A percentile compares a stretch with the other conserved stretches of the same genome.
phyloP scores from a whole-genome alignment of 2,888 invertebrate genomes.

The Metopia argyrocephala region DNA sequence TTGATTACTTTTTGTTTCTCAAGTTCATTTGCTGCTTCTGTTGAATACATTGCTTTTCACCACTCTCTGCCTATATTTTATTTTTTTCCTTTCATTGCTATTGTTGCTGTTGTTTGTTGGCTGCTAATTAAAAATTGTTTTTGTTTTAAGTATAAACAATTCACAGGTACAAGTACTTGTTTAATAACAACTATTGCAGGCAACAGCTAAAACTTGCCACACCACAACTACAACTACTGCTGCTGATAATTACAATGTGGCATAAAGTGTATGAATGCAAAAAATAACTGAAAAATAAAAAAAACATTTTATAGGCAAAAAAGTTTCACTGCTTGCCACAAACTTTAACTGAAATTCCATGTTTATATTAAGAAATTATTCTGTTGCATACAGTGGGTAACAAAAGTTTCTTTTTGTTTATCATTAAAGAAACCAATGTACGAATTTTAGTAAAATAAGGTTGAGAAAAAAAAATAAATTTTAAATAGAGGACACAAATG shows the following conservation, averaged over 20 bases:
- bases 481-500: too few species aligned
- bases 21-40: conserved; percentile 38
- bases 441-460: background rate
- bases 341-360: conserved; percentile 24
- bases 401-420: background rate
- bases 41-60: background rate
- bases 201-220: background rate
- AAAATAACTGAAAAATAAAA: too few species aligned
- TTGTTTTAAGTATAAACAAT: conserved; percentile 40
- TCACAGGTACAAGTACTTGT: conserved; percentile 34
- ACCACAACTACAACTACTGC: background rate
- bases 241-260: background rate
- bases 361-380: too few species aligned
- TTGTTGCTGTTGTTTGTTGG: conserved; percentile 23
- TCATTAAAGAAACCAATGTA: background rate
- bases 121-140: conserved; percentile 52
- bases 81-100: background rate
- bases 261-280: background rate
- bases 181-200: conserved; percentile 7
- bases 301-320: background rate
- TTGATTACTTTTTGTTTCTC: conserved; percentile 33
- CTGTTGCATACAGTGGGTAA: background rate
- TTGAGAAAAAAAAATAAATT: too few species aligned
- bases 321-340: conserved; percentile 12
- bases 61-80: background rate